Evolutionary conservation across 1,140 invertebrate genomes (phyloP).

Genomic region (Pemphigus obesinymphae): DNA sequence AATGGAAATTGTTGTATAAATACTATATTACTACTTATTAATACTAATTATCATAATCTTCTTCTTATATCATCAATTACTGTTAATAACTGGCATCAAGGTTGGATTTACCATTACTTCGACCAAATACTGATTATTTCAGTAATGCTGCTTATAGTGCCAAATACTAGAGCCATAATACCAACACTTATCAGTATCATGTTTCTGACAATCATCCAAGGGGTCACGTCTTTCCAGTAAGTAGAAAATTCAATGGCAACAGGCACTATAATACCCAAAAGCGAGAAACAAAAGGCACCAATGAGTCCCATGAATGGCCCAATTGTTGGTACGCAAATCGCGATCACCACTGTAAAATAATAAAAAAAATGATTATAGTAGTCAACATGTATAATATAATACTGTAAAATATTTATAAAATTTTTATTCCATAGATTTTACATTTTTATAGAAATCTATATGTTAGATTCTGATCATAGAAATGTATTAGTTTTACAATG

Average conservation of each 20-base stretch:
- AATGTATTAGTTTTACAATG: no score
- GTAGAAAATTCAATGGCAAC: slow-evolving; percentile 80
- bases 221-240: slow-evolving; percentile 62
- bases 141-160: slow-evolving; percentile 67
- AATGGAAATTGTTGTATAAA: no score
- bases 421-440: no score
- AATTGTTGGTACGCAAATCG: slow-evolving; percentile 80
- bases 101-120: no score
- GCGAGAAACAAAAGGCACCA: slow-evolving; percentile 91
- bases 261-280: slow-evolving; percentile 87
- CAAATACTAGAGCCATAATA: slow-evolving; percentile 70
- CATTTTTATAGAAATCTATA: no score
- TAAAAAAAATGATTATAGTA: not conserved
- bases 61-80: no score
- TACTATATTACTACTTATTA: no score
- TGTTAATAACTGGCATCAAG: no score
- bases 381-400: no score
- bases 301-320: slow-evolving; percentile 87
- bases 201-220: slow-evolving; percentile 74
- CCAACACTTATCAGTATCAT: slow-evolving; percentile 67
- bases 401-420: no score
- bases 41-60: no score
- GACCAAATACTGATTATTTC: slow-evolving; percentile 64
- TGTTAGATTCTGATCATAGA: no score
- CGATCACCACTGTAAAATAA: slow-evolving; percentile 55